Base-by-base conservation (phyloP, 2,113 vertebrate species). In the Phrynocephalus versicolor region DNA sequence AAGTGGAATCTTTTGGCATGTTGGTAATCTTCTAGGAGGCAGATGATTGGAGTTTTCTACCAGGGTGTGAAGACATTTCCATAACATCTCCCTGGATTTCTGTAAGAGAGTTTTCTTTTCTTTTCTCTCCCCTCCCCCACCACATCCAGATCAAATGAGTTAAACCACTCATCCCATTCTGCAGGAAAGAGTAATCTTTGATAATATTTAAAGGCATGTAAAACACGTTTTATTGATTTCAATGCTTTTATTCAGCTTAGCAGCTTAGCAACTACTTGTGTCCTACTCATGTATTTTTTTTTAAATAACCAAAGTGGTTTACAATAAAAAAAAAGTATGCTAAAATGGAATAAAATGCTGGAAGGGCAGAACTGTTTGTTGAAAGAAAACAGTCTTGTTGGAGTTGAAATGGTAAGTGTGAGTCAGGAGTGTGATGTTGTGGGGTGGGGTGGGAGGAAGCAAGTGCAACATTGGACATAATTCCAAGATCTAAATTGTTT, bases 81-180 rank as follows among this genome's bases (percentile, higher is more conserved):
- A 4, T 57, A 45, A 33, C 58, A 21, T 10, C 14, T 80, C 27
- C 15, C 58, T 80, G 55, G 76, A 70, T 92, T 89, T 91, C 89
- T 88, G 93, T 88, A 87, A 74, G 92, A 87, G 14, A 92, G 88
- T 94, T 95, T 96, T 96, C 93, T 94, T 96, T 96, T 10, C 10
- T 51, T 51, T 51, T 51, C 10, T 51, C 45, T n/a, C n/a, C n/a
- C n/a, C n/a, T n/a, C n/a, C n/a, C n/a, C n/a, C n/a, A n/a, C n/a
- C 94, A 88, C 90, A 93, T 89, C 88, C 90, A 90, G 77, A 86
- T 73, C 82, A 93, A 90, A 84, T 93, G 93, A 87, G 35, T 33
- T 41, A 72, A 67, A 9, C 67, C 77, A 27, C 37, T 72, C 77
- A 70, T 72, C 14, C 65, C 35, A 51, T 67, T 55, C 14, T 35